Base-by-base conservation (phyloP, 2,888 invertebrate species). In the Labia minor region DNA sequence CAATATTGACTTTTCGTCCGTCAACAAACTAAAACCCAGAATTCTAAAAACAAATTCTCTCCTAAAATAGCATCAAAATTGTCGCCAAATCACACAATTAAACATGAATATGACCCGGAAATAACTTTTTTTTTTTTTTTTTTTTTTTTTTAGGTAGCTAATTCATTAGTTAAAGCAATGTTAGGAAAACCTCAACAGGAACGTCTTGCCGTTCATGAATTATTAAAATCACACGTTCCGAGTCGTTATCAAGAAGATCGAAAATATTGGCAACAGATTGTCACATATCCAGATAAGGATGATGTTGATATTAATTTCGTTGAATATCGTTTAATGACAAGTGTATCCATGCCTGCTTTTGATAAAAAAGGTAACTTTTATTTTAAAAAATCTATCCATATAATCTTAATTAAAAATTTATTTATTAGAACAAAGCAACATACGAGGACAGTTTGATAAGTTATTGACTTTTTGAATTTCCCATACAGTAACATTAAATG, bases 301-400 rank as follows among this genome's bases (percentile, higher is more conserved):
- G 49, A 49, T 49, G 49, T 49, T 14, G 49, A 49, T 49, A 16
- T 49, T 16, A 14, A 49, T 10, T 49, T 49, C 20, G 65, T 69
- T 72, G 81, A 81, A 33, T 85, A 83, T 71, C 85, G 91, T 68
- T 80, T 95, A 69, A 86, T 95, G 79, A 94, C 93, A 61, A 92
- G 96, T 0, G 93, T 95, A 19, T 90, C 95, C 4, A 90, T 92
- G 26, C 96, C 97, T 0, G 94, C 95, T 1, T 95, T 92, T 75
- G 90, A 95, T 78, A 85, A 83, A 68, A 86, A 85, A 73, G 82
- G 81, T 70, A 85, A 85, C 26, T 26, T n/a, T n/a, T n/a, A n/a
- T n/a, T n/a, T n/a, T n/a, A n/a, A n/a, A n/a, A n/a, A n/a, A n/a
- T n/a, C n/a, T n/a, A 18, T 10, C 33, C 26, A 26, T 62, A 66